Evolutionary conservation across 2,113 vertebrate genomes (phyloP).

Genomic region (Rana temporaria): DNA sequence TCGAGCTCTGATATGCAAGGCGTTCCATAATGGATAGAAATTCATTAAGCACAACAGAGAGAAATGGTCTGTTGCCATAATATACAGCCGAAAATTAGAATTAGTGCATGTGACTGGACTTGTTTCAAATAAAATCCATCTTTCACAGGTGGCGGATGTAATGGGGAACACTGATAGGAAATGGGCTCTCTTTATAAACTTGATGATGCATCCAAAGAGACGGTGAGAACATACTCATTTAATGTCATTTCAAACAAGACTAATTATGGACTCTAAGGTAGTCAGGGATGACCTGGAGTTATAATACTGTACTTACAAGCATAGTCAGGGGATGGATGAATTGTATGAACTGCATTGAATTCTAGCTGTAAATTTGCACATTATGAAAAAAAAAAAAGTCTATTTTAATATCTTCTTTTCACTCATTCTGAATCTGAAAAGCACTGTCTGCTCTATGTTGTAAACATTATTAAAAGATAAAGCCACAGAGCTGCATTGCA

Average conservation of each 20-base stretch:
- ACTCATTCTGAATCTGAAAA: neutral
- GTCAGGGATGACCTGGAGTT: conserved; percentile 3
- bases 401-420: conserved; percentile 21
- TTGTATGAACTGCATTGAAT: conserved; percentile 1
- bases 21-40: conserved; percentile 69
- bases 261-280: conserved; percentile 21
- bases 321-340: neutral
- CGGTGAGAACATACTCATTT: conserved; percentile 20
- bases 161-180: conserved; percentile 43
- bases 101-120: conserved; percentile 49
- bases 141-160: conserved; percentile 41
- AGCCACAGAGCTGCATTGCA: neutral
- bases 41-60: conserved; percentile 65
- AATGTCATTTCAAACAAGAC: conserved; percentile 23
- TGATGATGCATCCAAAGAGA: conserved; percentile 48
- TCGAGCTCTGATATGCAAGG: conserved; percentile 60
- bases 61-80: conserved; percentile 51
- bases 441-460: neutral
- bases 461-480: conserved; percentile 13
- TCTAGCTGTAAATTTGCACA: conserved; percentile 25
- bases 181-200: conserved; percentile 39
- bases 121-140: conserved; percentile 54
- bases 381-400: conserved; percentile 20
- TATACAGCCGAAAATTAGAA: conserved; percentile 53
- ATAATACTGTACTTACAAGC: conserved; percentile 13